A percentile compares a stretch with the other conserved stretches of the same genome.
phyloP scores from a whole-genome alignment of 2,888 invertebrate species.

The Cistogaster globosa region DNA sequence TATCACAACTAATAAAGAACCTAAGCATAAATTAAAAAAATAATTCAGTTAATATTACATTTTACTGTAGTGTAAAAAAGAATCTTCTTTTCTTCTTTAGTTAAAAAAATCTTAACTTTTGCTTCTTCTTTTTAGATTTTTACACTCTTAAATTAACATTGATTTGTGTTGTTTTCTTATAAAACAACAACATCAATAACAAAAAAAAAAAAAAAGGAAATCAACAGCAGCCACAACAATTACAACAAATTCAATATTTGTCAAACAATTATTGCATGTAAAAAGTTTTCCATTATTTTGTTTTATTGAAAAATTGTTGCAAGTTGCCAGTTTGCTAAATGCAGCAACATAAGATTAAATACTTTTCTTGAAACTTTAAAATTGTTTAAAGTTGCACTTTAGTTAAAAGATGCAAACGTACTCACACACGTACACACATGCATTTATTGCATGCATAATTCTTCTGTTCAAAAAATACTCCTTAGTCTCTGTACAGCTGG shows the following conservation, averaged over 20 bases:
- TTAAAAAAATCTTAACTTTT: neutral
- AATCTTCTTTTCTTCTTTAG: no score
- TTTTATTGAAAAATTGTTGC: constrained; percentile 15
- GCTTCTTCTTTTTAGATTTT: constrained; percentile 37
- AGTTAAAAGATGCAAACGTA: constrained; percentile 21
- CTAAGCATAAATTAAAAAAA: no score
- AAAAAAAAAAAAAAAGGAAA: neutral
- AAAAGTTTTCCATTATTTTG: constrained; percentile 44
- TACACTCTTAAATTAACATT: constrained; percentile 65
- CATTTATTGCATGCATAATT: constrained; percentile 46
- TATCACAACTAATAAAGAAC: no score
- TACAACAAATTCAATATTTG: constrained; percentile 67
- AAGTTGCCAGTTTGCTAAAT: constrained; percentile 44
- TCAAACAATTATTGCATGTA: constrained; percentile 68
- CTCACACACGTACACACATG: neutral
- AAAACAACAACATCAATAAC: neutral
- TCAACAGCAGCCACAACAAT: constrained; percentile 31
- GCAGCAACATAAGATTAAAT: constrained; percentile 44
- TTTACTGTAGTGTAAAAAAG: no score
- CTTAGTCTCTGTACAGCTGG: neutral
- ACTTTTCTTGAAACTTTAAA: constrained; percentile 40
- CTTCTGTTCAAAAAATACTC: constrained; percentile 13
- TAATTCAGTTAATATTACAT: no score
- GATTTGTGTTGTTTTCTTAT: constrained; percentile 48
- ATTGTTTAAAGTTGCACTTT: constrained; percentile 46